Evolutionary conservation across 2,888 invertebrate species (phyloP), one percentile per base, ranked within the genome.

Genomic region (Capitulum mitella): DNA sequence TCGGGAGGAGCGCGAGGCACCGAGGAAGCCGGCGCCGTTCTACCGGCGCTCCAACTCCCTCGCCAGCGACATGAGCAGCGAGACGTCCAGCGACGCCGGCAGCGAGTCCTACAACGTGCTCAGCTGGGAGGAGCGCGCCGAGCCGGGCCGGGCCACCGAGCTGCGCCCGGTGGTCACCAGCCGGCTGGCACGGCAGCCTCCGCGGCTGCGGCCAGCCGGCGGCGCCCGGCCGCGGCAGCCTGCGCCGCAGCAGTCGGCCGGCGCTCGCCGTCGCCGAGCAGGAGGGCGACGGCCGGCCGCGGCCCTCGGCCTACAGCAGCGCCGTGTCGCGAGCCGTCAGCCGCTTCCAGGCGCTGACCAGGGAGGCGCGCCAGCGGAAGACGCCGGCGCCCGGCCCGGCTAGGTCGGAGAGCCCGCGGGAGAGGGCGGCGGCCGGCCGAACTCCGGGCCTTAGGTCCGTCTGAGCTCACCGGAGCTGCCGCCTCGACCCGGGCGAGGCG

Each of bases 11-110:
- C 14, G 26, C 1, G 26, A 70, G 29, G 10, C n/a, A 10, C 2
- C 58, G 3, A 29, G 26, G 37, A 22, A 6, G 6, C 22, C 37
- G 37, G 19, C 19, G 26, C 40, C 37, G 1, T 5, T 40, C 12
- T 26, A 22, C 70, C 70, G 22, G 8, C 70, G 22, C 40, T 70
- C 70, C 10, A 8, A 40, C 26, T 70, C 70, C 6, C 40, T 37
- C 19, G 40, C 70, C 70, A 70, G 70, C 37, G 70, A 70, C 40
- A 26, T 70, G 26, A 70, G 40, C 70, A 70, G 70, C 26, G 70
- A 70, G 22, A 8, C 8, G 8, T 32, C 34, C 19, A 29, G 64
- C 16, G 64, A 64, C 19, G 34, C 37, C 70, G 26, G 40, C 70
- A 29, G 64, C 34, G 64, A 64, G 64, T 5, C 14, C 3, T 34